phyloP scores from a whole-genome alignment of 2,888 invertebrate species.

The Volucella inflata region DNA sequence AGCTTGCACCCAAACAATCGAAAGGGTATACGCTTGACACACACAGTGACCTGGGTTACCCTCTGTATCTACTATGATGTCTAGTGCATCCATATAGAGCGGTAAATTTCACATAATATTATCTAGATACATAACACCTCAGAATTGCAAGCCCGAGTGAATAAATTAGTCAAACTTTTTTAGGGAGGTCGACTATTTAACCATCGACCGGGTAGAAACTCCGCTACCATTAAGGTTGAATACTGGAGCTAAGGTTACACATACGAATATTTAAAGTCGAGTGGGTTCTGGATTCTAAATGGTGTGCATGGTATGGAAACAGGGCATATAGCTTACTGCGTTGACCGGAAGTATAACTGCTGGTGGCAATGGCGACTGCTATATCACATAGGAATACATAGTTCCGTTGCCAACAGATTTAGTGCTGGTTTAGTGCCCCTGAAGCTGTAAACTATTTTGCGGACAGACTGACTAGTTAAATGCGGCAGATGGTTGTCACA shows the following conservation, averaged over 20 bases:
- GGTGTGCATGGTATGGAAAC: constrained; percentile 2
- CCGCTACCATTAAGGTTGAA: constrained; percentile 47
- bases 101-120: constrained; percentile 52
- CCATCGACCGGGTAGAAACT: constrained; percentile 31
- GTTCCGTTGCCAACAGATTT: constrained; percentile 42
- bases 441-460: constrained; percentile 67
- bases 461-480: constrained; percentile 63
- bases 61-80: no score
- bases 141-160: constrained; percentile 44
- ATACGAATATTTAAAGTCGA: not conserved
- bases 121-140: constrained; percentile 62
- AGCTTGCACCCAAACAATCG: constrained; percentile 18
- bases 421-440: constrained; percentile 52
- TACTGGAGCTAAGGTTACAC: not conserved
- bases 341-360: constrained; percentile 59
- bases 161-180: constrained; percentile 59
- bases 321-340: constrained; percentile 46
- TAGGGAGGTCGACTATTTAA: constrained; percentile 26
- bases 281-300: not conserved
- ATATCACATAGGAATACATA: not conserved
- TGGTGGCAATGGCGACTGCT: constrained; percentile 9
- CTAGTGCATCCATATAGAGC: constrained; percentile 9
- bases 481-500: constrained; percentile 71
- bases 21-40: not conserved
- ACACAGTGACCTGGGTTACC: not conserved